A percentile compares a stretch with the other conserved stretches of the same genome.
These are phyloP conservation scores for Microplitis manilae DNA, from an alignment of 2,888 invertebrate genomes.

Conservation along the genomic window DNA sequence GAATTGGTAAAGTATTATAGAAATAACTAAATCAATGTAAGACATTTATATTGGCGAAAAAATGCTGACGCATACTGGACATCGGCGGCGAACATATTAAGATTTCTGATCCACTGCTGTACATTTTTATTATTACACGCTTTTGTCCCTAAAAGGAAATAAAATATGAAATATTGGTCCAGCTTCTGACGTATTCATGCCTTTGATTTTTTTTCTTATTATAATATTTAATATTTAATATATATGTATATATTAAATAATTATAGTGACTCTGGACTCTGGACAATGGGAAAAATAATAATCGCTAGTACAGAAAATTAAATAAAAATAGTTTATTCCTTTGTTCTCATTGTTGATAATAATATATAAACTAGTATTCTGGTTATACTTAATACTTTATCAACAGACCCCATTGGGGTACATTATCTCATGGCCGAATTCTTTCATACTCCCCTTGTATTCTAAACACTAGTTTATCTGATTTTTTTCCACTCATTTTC, in stretches of 20 bases:
- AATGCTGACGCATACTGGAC: slow-evolving; percentile 64
- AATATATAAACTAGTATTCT: neutral
- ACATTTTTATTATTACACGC: slow-evolving; percentile 64
- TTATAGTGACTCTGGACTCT: neutral
- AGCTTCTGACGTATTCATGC: slow-evolving; percentile 45
- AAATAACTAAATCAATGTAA: slow-evolving; percentile 66
- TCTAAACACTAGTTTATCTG: slow-evolving; percentile 11
- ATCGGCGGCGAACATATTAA: slow-evolving; percentile 66
- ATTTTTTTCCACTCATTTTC: slow-evolving; percentile 33
- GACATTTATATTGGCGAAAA: slow-evolving; percentile 68
- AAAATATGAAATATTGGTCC: slow-evolving; percentile 62
- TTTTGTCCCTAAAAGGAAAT: slow-evolving; percentile 51
- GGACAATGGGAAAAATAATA: neutral
- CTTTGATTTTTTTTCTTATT: neutral
- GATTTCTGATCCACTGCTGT: slow-evolving; percentile 65
- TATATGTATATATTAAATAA: neutral
- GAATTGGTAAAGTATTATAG: too few relatives aligned
- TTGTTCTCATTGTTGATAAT: slow-evolving; percentile 15
- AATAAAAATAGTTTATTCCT: slow-evolving; percentile 10
- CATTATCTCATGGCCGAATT: slow-evolving; percentile 38
- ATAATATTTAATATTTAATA: neutral
- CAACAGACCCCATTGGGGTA: slow-evolving; percentile 10
- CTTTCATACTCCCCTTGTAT: slow-evolving; percentile 26
- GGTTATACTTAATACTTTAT: neutral
- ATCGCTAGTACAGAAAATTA: neutral